phyloP scores from a whole-genome alignment of 2,797 vertebrate genomes.

The Emys orbicularis region DNA sequence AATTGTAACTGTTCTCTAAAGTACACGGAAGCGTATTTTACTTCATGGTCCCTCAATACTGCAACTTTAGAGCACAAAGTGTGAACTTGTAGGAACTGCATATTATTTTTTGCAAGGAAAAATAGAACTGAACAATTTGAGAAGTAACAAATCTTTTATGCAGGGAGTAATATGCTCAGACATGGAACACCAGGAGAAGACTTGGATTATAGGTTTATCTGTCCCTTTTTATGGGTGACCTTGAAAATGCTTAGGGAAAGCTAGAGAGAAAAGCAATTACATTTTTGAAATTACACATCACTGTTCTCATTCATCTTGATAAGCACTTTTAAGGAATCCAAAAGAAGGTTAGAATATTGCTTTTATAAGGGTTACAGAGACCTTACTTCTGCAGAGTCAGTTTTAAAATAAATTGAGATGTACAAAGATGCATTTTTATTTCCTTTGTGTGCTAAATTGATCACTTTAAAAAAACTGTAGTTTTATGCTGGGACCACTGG shows the following conservation, averaged over 20 bases:
- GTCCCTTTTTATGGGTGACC: conserved; percentile 74
- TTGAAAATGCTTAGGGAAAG: conserved; percentile 80
- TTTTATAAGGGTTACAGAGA: conserved; percentile 75
- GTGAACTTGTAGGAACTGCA: neutral
- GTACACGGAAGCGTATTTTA: neutral
- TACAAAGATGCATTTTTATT: conserved; percentile 79
- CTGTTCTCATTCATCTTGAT: conserved; percentile 87
- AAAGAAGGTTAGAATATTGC: conserved; percentile 76
- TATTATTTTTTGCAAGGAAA: conserved; percentile 1
- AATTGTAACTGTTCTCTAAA: neutral
- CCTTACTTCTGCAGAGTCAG: conserved; percentile 65
- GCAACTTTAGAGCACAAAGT: neutral
- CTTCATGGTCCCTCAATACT: neutral
- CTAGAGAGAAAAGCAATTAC: conserved; percentile 85
- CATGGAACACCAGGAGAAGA: conserved; percentile 60
- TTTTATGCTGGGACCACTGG: neutral
- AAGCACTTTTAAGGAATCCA: conserved; percentile 83
- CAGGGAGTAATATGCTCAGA: neutral
- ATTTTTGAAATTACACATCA: conserved; percentile 85
- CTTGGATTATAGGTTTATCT: conserved; percentile 64
- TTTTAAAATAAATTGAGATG: conserved; percentile 83
- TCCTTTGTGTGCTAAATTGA: conserved; percentile 75
- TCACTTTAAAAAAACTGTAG: conserved; percentile 47
- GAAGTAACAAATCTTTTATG: neutral
- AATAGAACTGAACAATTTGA: conserved; percentile 12